Base-by-base conservation (phyloP, 2,888 invertebrate species). In the Ferrisia virgata region DNA sequence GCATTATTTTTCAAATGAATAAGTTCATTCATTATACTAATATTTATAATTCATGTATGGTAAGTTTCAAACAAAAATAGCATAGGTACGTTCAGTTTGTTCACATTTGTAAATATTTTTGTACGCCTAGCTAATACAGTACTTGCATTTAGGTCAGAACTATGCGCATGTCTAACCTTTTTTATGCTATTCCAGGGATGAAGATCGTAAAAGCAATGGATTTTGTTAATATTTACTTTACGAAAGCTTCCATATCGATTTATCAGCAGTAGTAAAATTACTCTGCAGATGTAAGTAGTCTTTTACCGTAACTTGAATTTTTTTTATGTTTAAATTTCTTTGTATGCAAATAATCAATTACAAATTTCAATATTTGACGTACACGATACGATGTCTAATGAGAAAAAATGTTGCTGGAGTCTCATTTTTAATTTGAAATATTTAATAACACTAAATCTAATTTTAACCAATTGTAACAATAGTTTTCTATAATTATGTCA, bases 211-310 rank as follows among this genome's bases (percentile, higher is more conserved):
- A 76, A 76, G 36, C 33, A 76, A 11, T 9, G 72, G 72, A 76
- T 36, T 76, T 76, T 76, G 72, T 33, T 36, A 36, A 76, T 76
- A 76, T 76, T 76, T 76, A 76, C 72, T 36, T 13, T 18, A 28
- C 72, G 3, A 76, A 33, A 33, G 36, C 36, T 76, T 28, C 2
- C 36, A 9, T 36, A 76, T 76, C 72, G 72, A 76, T 76, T 76
- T 76, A 76, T 33, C 72, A 76, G 72, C 72, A 76, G 72, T 76
- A 36, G 72, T 76, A 36, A 76, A 36, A 36, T 76, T 36, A 76
- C 72, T 76, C 72, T 76, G 72, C 72, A 36, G 72, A 33, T 76
- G 72, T 76, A 76, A 76, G 72, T 76, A 76, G 33, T 18, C 69
- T 69, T 31, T 69, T 69, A 9, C 31, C 31, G 31, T 64, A 13